Evolutionary conservation across 2,113 vertebrate genomes (phyloP).

Genomic region (Grantiella picta): DNA sequence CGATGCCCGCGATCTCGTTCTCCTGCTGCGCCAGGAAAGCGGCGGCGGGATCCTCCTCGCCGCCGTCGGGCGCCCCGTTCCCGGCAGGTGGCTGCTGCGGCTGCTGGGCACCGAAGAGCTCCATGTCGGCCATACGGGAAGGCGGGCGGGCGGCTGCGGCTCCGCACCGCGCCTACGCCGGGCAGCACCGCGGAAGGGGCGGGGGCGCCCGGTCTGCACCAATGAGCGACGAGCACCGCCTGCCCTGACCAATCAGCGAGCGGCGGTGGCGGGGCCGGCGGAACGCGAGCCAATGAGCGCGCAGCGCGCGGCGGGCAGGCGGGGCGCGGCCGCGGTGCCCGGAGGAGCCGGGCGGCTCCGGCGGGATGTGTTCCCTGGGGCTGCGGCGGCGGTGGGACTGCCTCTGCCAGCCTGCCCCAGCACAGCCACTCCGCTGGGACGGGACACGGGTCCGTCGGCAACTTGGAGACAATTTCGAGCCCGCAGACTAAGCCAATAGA

Average conservation of each 20-base stretch:
- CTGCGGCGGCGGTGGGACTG: rapidly evolving
- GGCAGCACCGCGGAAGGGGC: neutral
- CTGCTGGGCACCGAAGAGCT: constrained; percentile 68
- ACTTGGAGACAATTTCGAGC: neutral
- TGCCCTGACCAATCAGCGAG: neutral
- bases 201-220: neutral
- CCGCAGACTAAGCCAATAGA: neutral
- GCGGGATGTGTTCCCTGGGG: rapidly evolving
- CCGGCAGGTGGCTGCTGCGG: constrained; percentile 34
- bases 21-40: constrained; percentile 92
- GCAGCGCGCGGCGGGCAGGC: neutral
- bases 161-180: neutral
- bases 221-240: neutral
- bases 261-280: neutral
- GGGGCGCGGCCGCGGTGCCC: neutral
- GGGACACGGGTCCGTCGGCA: no score
- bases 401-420: no score
- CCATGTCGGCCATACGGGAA: constrained; percentile 74
- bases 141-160: neutral
- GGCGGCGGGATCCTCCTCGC: constrained; percentile 89
- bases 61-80: constrained; percentile 69
- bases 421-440: no score
- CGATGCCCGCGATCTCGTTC: constrained; percentile 91
- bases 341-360: rapidly evolving
- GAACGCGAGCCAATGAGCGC: neutral